These are phyloP conservation scores for Pseudococcus viburni DNA, from an alignment of 2,888 invertebrate species.

Conservation along the genomic window DNA sequence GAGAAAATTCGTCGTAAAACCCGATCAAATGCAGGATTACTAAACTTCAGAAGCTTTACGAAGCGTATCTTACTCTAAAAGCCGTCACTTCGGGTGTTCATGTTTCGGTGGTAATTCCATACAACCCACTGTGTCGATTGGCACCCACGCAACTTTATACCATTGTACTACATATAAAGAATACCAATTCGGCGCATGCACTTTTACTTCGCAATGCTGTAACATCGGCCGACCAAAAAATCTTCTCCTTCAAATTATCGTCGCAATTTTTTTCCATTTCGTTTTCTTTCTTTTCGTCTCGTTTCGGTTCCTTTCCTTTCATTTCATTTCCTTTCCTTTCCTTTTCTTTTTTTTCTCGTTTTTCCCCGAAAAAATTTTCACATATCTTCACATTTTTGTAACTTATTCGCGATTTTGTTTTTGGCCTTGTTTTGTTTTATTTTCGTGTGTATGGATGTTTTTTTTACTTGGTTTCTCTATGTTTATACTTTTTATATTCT, in stretches of 20 bases:
- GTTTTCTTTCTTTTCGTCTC: too few species aligned
- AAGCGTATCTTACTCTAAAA: slow-evolving; percentile 60
- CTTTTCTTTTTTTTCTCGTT: background rate
- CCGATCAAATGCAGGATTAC: slow-evolving; percentile 43
- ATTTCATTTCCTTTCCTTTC: slow-evolving; percentile 8
- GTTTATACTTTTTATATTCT: background rate
- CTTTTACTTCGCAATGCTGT: slow-evolving; percentile 23
- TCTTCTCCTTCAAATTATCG: background rate
- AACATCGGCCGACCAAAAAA: slow-evolving; percentile 12
- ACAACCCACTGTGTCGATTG: slow-evolving; percentile 64
- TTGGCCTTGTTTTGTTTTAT: background rate
- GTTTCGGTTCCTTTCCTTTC: too few species aligned
- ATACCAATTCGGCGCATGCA: slow-evolving; percentile 60
- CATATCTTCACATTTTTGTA: background rate
- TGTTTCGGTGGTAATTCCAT: slow-evolving; percentile 65
- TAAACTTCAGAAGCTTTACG: slow-evolving; percentile 61
- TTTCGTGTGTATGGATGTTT: background rate
- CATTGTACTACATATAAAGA: slow-evolving; percentile 53
- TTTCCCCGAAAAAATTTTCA: too few species aligned
- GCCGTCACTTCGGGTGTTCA: slow-evolving; percentile 64
- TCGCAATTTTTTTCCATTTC: background rate
- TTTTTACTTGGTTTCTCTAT: background rate
- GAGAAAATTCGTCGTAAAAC: slow-evolving; percentile 57
- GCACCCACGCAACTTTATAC: slow-evolving; percentile 66
- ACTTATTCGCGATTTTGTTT: background rate